Base-by-base conservation (phyloP, 1,140 invertebrate species). In the Hylaeus volcanicus region DNA sequence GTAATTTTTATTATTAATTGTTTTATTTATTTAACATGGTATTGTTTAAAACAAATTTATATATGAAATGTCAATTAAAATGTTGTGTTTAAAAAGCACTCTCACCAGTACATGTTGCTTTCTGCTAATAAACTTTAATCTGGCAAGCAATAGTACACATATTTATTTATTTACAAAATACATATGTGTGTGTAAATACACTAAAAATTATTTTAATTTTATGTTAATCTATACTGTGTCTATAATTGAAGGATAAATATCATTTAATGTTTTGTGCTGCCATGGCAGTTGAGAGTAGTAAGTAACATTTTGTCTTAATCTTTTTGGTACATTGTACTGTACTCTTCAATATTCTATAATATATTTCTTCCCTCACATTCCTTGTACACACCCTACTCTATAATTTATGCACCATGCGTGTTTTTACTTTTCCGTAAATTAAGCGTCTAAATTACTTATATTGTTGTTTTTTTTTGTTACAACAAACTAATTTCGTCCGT, bases 221-320 rank as follows among this genome's bases (percentile, higher is more conserved):
- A 61, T 68, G 56, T 53, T 48, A 39, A 39, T 45, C 14, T 15
- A 26, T 71, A 61, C 45, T n/a, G 15, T 70, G 9, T 48, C 53
- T 15, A 70, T 70, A 64, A 64, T 74, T 37, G 58, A 74, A 82
- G n/a, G 79, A 86, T 80, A 86, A 86, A 86, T 26, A 80, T 83
- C 71, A 45, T 88, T 89, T 84, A 84, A 88, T 86, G 74, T 86
- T 89, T 91, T 91, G 84, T 74, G 88, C 89, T 92, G 82, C 88
- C 87, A 83, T 88, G 77, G 86, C 89, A 92, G 90, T 91, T 89
- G 90, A 92, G 72, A 89, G 89, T 91, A 92, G 91, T 92, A 92
- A 93, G 92, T 91, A 92, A 89, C 74, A 60, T 74, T 72, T 86
- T 73, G 39, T 41, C 71, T 64, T 74, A 63, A 56, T 68, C 78